These are phyloP conservation scores for Triplophysa siluroides DNA, from an alignment of 2,113 vertebrate genomes.

Conservation along the genomic window DNA sequence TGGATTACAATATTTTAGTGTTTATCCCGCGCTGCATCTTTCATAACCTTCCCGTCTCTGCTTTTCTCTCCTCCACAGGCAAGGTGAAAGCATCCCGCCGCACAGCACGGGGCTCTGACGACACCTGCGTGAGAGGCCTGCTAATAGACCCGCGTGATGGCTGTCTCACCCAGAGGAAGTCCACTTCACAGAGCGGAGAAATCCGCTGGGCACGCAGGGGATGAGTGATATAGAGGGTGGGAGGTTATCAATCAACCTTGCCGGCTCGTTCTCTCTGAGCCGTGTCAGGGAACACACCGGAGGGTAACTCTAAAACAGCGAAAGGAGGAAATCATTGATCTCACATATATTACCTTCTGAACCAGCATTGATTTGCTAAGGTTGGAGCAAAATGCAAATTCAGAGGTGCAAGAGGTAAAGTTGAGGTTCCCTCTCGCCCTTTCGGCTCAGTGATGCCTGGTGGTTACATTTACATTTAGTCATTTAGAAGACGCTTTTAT, in stretches of 20 bases:
- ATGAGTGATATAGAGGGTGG: slow-evolving; percentile 8
- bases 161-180: slow-evolving; percentile 28
- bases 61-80: slow-evolving; percentile 20
- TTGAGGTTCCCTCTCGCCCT: background rate
- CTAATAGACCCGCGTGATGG: slow-evolving; percentile 34
- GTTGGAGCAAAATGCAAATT: slow-evolving; percentile 19
- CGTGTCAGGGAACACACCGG: background rate
- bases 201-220: background rate
- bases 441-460: too few species aligned
- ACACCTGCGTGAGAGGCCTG: slow-evolving; percentile 36
- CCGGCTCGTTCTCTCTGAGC: background rate
- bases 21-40: background rate
- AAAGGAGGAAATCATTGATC: slow-evolving; percentile 21
- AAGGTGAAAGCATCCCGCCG: slow-evolving; percentile 25
- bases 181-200: slow-evolving; percentile 16
- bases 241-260: slow-evolving; percentile 28
- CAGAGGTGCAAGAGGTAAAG: background rate
- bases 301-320: background rate
- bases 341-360: slow-evolving; percentile 9
- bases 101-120: slow-evolving; percentile 29
- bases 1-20: background rate
- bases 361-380: slow-evolving; percentile 2
- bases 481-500: too few species aligned
- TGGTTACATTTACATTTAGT: too few species aligned
- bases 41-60: slow-evolving; percentile 27